These are phyloP conservation scores for Ips nitidus DNA, from an alignment of 1,140 invertebrate genomes.

Conservation along the genomic window DNA sequence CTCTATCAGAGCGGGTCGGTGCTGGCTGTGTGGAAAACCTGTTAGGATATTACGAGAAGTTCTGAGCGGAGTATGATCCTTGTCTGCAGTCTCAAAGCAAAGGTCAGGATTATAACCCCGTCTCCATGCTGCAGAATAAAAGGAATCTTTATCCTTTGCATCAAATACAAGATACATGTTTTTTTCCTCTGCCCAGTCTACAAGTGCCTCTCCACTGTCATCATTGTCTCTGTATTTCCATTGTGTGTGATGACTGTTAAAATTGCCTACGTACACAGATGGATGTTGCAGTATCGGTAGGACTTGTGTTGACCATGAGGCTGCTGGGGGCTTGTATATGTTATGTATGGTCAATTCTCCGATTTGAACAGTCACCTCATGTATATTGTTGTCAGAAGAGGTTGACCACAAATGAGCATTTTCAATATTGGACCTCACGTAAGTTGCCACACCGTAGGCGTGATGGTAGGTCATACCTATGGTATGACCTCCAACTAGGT, in stretches of 20 bases:
- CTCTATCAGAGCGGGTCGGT: conserved; percentile 23
- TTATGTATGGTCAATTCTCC: conserved; percentile 19
- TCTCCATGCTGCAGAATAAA: background rate
- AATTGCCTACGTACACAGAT: too few species aligned
- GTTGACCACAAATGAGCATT: conserved; percentile 22
- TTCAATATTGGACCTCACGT: conserved; percentile 15
- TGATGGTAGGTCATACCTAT: too few species aligned
- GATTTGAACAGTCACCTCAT: conserved; percentile 15
- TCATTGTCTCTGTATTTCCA: too few species aligned
- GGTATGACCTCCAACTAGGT: too few species aligned
- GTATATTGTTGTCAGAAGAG: conserved; percentile 16
- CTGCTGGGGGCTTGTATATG: conserved; percentile 24
- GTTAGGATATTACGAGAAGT: conserved; percentile 7
- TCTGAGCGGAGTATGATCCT: conserved; percentile 5
- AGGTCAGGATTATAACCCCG: conserved; percentile 29
- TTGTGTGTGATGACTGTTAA: too few species aligned
- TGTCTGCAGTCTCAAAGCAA: conserved; percentile 20
- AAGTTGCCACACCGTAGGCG: conserved; percentile 15
- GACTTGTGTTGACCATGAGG: too few species aligned
- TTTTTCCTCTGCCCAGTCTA: too few species aligned
- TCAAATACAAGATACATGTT: too few species aligned
- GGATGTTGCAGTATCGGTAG: too few species aligned
- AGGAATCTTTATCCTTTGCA: too few species aligned
- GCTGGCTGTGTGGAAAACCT: conserved; percentile 35
- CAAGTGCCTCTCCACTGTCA: too few species aligned